These are phyloP conservation scores for Lochmaea crataegi DNA, from an alignment of 2,888 invertebrate species.

Conservation along the genomic window DNA sequence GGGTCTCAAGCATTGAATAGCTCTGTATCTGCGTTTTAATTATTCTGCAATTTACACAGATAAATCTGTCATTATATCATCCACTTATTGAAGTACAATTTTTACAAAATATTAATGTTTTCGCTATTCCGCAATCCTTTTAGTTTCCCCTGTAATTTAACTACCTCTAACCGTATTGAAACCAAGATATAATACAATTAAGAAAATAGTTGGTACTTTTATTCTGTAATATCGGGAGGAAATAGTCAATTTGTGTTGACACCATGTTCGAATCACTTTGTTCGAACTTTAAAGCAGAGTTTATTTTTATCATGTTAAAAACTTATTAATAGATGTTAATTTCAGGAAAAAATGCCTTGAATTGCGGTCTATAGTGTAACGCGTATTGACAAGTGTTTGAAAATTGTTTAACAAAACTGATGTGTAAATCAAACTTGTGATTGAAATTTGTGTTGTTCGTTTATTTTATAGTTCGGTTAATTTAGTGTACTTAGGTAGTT, in stretches of 20 bases:
- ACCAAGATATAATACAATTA: slow-evolving; percentile 44
- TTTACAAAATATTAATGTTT: neutral
- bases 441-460: neutral
- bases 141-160: slow-evolving; percentile 5
- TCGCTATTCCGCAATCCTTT: neutral
- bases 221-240: slow-evolving; percentile 57
- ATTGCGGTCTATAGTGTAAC: neutral
- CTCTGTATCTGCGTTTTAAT: no score
- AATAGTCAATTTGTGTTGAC: slow-evolving; percentile 59
- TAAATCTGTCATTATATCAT: no score
- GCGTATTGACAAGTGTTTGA: neutral
- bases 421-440: neutral
- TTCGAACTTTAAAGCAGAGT: slow-evolving; percentile 43
- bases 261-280: slow-evolving; percentile 54
- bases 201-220: slow-evolving; percentile 45
- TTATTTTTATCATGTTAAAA: slow-evolving; percentile 19
- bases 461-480: neutral
- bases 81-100: no score
- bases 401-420: neutral
- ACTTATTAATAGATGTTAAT: slow-evolving; percentile 4
- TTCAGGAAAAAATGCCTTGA: neutral
- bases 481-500: neutral
- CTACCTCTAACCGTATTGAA: slow-evolving; percentile 32
- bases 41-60: no score
- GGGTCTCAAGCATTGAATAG: no score